Evolutionary conservation across 2,888 invertebrate genomes (phyloP), one percentile per base, ranked within the genome.

Genomic region (Harpalus rubripes): DNA sequence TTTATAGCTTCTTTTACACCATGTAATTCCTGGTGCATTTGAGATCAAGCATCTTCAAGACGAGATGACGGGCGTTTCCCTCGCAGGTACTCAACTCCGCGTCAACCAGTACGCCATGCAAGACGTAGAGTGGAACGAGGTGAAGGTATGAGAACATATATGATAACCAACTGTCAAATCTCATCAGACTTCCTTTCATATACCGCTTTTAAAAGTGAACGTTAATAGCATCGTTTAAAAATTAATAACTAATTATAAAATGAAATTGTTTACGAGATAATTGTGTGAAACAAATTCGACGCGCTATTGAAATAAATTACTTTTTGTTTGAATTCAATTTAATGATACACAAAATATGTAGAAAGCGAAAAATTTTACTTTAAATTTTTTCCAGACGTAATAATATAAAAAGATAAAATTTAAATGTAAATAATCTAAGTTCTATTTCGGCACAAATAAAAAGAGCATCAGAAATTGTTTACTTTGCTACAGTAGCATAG

Each of bases 81-180:
- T 97, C 74, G 97, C 97, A 0, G 97, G 97, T 85, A 97, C 97
- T 0, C 97, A 97, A 90, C 92, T 97, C 39, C 92, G 97, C 83
- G 97, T 97, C 61, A 97, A 97, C 91, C 96, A 96, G 88, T 97
- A 97, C 90, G 95, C 95, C 86, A 96, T 96, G 95, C 96, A 97
- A 88, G 97, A 97, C 89, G 94, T 95, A 63, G 96, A 97, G 90
- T 97, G 96, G 96, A 97, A 97, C 89, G 96, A 97, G 89, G 94
- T 97, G 39, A 94, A 94, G 92, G 95, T 95, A 91, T 52, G 44
- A 52, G 44, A 91, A 90, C 88, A 22, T 18, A 80, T 80, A 12
- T 52, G 44, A 52, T 52, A 52, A 52, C 44, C 12, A 52, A 8
- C 44, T 8, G 8, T 12, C 8, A 10, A 10, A 52, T 61, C 39